Percentiles rank a stretch among this genome's conserved stretches.
phyloP scores from a whole-genome alignment of 2,113 vertebrate species.

The Paracanthobrama guichenoti region DNA sequence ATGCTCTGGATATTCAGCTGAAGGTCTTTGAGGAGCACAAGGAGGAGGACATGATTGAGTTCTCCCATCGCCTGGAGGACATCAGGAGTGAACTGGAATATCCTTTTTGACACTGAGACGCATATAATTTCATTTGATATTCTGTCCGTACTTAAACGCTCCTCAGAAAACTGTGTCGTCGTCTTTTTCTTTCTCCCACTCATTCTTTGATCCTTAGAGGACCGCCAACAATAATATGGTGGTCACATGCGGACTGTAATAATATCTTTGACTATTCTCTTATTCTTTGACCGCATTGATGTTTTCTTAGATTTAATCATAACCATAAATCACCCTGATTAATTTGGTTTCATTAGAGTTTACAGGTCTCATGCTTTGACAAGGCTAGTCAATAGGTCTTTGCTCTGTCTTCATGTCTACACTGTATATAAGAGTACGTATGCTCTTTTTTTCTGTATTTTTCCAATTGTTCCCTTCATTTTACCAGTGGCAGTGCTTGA shows the following conservation, averaged over 20 bases:
- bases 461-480: background rate
- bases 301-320: conserved; percentile 48
- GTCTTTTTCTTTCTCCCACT: background rate
- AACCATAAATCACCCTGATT: conserved; percentile 37
- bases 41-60: conserved; percentile 95
- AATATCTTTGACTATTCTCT: conserved; percentile 43
- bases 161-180: background rate
- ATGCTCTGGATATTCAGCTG: conserved; percentile 95
- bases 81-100: conserved; percentile 94
- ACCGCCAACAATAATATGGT: conserved; percentile 30
- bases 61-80: conserved; percentile 92
- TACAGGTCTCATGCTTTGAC: conserved; percentile 22
- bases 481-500: conserved; percentile 19
- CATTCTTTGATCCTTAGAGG: conserved; percentile 12
- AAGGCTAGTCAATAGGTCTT: background rate
- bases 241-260: conserved; percentile 6
- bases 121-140: conserved; percentile 6
- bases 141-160: conserved; percentile 11
- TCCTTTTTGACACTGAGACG: conserved; percentile 77
- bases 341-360: conserved; percentile 27
- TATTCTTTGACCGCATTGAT: conserved; percentile 11
- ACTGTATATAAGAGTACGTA: background rate
- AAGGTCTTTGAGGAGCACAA: conserved; percentile 97
- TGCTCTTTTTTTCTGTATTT: background rate
- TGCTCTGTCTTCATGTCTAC: background rate